Conservation (phyloP, 2,113 vertebrate species). For the Lophura nycthemera region DNA sequence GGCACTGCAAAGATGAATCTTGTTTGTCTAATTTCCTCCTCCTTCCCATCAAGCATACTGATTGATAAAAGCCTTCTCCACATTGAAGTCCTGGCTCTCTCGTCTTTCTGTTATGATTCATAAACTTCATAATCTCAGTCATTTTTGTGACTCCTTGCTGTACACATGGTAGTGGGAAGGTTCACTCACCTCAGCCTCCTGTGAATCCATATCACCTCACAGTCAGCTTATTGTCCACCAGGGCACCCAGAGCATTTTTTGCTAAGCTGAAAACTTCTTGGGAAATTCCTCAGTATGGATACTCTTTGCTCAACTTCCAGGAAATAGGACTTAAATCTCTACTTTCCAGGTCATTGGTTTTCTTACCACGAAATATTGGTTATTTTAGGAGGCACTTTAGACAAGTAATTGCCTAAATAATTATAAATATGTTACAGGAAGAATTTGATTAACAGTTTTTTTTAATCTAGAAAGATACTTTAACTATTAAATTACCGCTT, state of each 20-base stretch:
- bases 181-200: not conserved
- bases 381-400: not conserved
- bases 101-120: not conserved
- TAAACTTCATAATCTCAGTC: not conserved
- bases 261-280: not conserved
- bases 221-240: not conserved
- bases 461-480: not conserved
- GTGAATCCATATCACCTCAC: not conserved
- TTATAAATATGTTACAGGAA: not conserved
- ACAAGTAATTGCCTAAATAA: not conserved
- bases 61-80: no score
- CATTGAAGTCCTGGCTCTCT: accelerated
- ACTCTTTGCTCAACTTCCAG: not conserved
- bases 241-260: accelerated
- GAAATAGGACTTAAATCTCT: not conserved
- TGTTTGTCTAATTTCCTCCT: not conserved
- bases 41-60: not conserved
- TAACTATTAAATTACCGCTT: not conserved
- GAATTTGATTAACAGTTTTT: not conserved
- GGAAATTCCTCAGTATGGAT: accelerated
- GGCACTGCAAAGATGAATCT: not conserved
- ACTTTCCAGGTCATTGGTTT: not conserved
- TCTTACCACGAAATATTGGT: not conserved
- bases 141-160: accelerated
- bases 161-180: not conserved